Evolutionary conservation across 37 sponge, comb jelly and placozoan species (phyloP).

Genomic region (Lycopodina hypogea): DNA sequence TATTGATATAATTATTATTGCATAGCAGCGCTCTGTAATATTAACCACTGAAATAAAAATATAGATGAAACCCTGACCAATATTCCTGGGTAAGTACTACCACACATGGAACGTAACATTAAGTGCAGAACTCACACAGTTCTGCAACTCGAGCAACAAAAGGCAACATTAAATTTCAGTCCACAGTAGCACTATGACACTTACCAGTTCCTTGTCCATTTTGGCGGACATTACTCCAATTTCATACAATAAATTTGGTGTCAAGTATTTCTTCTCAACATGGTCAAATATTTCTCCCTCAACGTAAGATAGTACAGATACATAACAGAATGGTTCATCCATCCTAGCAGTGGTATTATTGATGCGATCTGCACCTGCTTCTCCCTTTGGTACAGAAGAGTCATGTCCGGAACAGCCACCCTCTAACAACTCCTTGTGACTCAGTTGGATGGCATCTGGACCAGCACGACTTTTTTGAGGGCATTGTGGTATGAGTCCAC

Average conservation of each 20-base stretch:
- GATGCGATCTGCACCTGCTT: not conserved
- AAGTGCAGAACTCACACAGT: no score
- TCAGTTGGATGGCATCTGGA: not conserved
- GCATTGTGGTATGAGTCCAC: not conserved
- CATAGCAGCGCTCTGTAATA: no score
- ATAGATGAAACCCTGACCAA: no score
- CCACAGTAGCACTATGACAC: no score
- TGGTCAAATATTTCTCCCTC: slow-evolving; percentile 9
- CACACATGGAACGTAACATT: no score
- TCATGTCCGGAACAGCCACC: not conserved
- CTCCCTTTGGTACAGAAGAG: not conserved
- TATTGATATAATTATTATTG: no score
- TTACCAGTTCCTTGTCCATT: not conserved
- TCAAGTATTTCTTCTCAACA: slow-evolving; percentile 8
- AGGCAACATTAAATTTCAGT: no score
- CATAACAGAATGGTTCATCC: not conserved
- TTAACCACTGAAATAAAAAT: no score
- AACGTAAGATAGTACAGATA: not conserved
- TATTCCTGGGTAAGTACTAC: no score
- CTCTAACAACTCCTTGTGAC: not conserved
- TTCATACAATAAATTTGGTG: not conserved
- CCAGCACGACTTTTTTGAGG: slow-evolving; percentile 21
- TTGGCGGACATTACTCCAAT: not conserved
- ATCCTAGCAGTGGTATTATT: not conserved
- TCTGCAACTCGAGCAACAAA: no score